Base-by-base conservation (phyloP, 2,797 vertebrate species). In the Columba guinea region DNA sequence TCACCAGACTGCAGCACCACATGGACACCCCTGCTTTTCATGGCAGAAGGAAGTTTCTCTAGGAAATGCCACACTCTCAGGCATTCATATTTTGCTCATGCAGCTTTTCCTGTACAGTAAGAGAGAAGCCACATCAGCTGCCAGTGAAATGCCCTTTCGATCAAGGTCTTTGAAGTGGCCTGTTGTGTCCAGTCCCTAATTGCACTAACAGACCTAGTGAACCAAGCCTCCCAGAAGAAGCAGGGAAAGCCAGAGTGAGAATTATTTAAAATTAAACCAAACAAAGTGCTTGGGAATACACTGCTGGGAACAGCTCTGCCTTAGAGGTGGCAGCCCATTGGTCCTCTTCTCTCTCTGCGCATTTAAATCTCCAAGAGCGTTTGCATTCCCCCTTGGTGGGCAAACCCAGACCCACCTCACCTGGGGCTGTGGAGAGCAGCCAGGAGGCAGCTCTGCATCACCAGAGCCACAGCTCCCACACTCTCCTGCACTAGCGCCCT, bases 121-220 rank as follows among this genome's bases (percentile, higher is more conserved):
- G 48, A 69, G 44, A 75, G 30, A 53, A 24, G 21, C 51, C 70
- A 58, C 58, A 39, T 56, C 51, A 87, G n/a, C 64, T 87, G 51
- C 37, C 87, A 92, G 69, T 44, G 8, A 16, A 84, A 87, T 19
- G 26, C 87, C 64, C 87, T 96, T 79, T 89, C 91, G 90, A 94
- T 44, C 75, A 81, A 95, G 59, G 49, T 60, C 95, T 97, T 95
- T 87, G 51, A 89, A 77, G 76, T 59, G 75, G 41, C 77, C 68
- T 95, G 84, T 89, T 93, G 37, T 84, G 84, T 71, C n/a, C 22
- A 86, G 64, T 67, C 51, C 14, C 30, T 91, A 92, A 87, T 94
- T 94, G 89, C 56, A 35, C 85, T 96, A 97, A 96, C 82, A 92
- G 94, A 87, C 62, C 52, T 96, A 96, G 97, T 70, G 81, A 97